A percentile compares a stretch with the other conserved stretches of the same genome.
Evolutionary conservation across 2,113 vertebrate genomes (phyloP).

Genomic region (Phrynocephalus versicolor): DNA sequence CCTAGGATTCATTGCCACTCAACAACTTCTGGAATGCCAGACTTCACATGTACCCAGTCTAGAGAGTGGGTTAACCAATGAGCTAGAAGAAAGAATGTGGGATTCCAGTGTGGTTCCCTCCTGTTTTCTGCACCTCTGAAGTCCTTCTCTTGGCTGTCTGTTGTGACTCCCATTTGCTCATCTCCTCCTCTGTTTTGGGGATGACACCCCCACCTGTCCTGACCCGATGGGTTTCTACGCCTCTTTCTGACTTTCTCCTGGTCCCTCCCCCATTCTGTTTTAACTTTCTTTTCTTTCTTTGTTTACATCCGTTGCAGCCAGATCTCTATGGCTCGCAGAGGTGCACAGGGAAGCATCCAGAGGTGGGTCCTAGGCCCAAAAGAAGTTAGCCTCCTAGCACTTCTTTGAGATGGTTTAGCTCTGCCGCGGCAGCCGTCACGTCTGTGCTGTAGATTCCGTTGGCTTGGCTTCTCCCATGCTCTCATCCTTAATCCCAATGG

Average conservation of each 20-base stretch:
- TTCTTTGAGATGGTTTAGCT: conserved; percentile 85
- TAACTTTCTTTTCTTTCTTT: conserved; percentile 91
- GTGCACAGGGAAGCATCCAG: conserved; percentile 85
- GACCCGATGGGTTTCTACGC: conserved; percentile 68
- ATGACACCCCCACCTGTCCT: conserved; percentile 45
- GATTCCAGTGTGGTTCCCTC: conserved; percentile 64
- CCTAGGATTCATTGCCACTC: too few relatives aligned
- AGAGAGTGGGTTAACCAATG: too few relatives aligned
- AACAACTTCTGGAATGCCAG: too few relatives aligned
- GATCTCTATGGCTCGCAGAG: conserved; percentile 88
- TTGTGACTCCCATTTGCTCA: too few relatives aligned
- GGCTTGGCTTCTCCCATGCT: conserved; percentile 80
- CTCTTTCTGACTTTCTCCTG: conserved; percentile 74
- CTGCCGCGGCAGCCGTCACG: conserved; percentile 79
- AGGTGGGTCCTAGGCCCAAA: conserved; percentile 84
- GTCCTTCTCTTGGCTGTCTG: conserved; percentile 59
- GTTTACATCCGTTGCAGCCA: conserved; percentile 87
- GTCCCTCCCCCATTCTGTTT: conserved; percentile 85
- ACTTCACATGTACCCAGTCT: too few relatives aligned
- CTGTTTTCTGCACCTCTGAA: conserved; percentile 58
- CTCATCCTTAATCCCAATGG: conserved; percentile 71
- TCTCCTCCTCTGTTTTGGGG: conserved; percentile 63
- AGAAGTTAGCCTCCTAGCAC: conserved; percentile 82
- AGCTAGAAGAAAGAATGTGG: too few relatives aligned
- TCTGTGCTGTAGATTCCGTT: conserved; percentile 84